These are phyloP conservation scores for Hemibagrus wyckioides DNA, from an alignment of 2,113 vertebrate species.

Conservation along the genomic window DNA sequence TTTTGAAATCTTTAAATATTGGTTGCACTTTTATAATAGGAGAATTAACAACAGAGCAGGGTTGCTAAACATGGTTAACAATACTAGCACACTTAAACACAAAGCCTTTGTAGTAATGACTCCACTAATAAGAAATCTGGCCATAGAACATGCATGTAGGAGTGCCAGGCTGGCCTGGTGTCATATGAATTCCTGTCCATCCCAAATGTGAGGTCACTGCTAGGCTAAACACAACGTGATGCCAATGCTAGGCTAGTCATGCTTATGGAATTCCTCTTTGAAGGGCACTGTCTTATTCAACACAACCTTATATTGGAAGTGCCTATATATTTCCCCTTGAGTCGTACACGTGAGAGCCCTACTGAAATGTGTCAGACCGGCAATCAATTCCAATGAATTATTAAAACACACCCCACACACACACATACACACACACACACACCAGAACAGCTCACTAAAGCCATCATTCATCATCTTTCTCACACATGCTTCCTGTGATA, in stretches of 20 bases:
- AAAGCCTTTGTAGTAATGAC: not conserved
- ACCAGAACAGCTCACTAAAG: constrained; percentile 19
- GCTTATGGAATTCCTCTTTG: constrained; percentile 18
- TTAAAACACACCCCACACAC: constrained; percentile 51
- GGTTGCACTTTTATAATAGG: not conserved
- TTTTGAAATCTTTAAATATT: too few species aligned
- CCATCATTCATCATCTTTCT: constrained; percentile 34
- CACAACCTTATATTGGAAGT: constrained; percentile 19
- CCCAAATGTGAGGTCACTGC: not conserved
- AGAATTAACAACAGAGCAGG: not conserved
- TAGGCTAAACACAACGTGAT: not conserved
- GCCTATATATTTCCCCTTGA: constrained; percentile 18
- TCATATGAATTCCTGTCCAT: not conserved
- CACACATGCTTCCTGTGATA: constrained; percentile 29
- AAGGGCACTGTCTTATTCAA: constrained; percentile 28
- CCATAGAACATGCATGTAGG: not conserved
- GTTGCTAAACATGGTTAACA: not conserved
- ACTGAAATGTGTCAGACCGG: constrained; percentile 48
- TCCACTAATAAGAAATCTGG: not conserved
- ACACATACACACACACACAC: constrained; percentile 43
- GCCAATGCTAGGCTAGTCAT: not conserved
- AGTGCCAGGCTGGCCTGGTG: not conserved
- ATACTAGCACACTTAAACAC: not conserved
- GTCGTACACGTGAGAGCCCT: constrained; percentile 14
- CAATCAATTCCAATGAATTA: constrained; percentile 66